These are phyloP conservation scores for Tridacna crocea DNA, from an alignment of 2,888 invertebrate genomes.

Conservation along the genomic window DNA sequence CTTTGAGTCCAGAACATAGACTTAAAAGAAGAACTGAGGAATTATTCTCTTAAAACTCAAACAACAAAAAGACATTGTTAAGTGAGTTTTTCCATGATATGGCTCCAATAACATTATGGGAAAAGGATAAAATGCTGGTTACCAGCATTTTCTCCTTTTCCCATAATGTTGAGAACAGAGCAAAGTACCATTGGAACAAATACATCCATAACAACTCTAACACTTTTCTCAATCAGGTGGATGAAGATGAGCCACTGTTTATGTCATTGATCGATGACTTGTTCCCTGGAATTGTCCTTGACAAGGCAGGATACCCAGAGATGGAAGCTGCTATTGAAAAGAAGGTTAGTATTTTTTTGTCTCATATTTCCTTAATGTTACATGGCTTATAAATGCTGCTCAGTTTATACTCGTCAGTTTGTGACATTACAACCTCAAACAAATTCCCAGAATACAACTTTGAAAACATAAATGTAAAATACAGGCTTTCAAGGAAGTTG, in stretches of 20 bases:
- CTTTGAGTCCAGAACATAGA: too few relatives aligned
- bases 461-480: background rate
- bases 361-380: background rate
- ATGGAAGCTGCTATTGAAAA: slow-evolving; percentile 94
- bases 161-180: too few relatives aligned
- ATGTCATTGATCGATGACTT: slow-evolving; percentile 97
- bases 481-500: too few relatives aligned
- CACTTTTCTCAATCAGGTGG: slow-evolving; percentile 84
- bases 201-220: background rate
- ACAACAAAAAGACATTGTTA: too few relatives aligned
- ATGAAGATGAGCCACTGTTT: slow-evolving; percentile 99
- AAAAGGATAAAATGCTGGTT: too few relatives aligned
- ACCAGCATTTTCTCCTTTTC: background rate
- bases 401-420: too few relatives aligned
- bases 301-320: slow-evolving; percentile 95
- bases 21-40: too few relatives aligned
- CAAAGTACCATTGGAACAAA: too few relatives aligned
- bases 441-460: background rate
- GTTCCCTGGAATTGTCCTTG: slow-evolving; percentile 96
- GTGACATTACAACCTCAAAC: background rate
- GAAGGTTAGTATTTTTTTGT: slow-evolving; percentile 86
- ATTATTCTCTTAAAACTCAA: too few relatives aligned
- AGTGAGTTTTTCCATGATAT: too few relatives aligned
- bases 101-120: background rate
- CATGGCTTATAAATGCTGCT: too few relatives aligned